A percentile compares a stretch with the other conserved stretches of the same genome.
These are phyloP conservation scores for Gymnorhina tibicen DNA, from an alignment of 2,113 vertebrate genomes.

Conservation along the genomic window DNA sequence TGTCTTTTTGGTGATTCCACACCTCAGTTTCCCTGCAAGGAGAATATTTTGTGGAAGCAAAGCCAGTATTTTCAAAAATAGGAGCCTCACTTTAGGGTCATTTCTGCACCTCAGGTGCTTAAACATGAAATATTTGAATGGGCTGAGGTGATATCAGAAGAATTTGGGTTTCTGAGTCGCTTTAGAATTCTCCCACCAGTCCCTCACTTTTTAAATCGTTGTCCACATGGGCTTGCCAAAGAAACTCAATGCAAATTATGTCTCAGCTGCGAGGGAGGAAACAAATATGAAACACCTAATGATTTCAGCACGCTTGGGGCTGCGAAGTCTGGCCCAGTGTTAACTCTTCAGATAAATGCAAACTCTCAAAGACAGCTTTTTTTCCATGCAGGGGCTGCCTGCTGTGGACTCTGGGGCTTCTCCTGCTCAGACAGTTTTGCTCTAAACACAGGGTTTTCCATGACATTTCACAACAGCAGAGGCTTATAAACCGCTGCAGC, in stretches of 20 bases:
- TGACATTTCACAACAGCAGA: background rate
- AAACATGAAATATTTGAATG: background rate
- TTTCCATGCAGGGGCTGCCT: background rate
- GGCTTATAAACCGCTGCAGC: background rate
- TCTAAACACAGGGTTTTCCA: background rate
- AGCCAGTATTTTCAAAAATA: background rate
- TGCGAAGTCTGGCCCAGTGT: background rate
- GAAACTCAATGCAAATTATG: background rate
- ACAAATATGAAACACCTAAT: slow-evolving; percentile 29
- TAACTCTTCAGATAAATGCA: background rate
- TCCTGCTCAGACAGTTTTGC: background rate
- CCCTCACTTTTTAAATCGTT: background rate
- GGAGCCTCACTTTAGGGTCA: background rate
- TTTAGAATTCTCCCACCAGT: background rate
- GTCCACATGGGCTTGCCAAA: background rate
- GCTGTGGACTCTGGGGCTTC: background rate
- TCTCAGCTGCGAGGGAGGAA: slow-evolving; percentile 15
- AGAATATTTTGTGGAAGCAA: background rate
- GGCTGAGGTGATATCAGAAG: background rate
- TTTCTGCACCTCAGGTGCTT: background rate
- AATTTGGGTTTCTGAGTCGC: background rate
- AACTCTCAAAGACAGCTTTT: background rate
- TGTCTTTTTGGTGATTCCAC: background rate
- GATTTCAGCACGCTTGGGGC: background rate
- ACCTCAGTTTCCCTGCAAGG: background rate